Base-by-base conservation (phyloP, 2,797 vertebrate genomes). In the Carapus acus region DNA sequence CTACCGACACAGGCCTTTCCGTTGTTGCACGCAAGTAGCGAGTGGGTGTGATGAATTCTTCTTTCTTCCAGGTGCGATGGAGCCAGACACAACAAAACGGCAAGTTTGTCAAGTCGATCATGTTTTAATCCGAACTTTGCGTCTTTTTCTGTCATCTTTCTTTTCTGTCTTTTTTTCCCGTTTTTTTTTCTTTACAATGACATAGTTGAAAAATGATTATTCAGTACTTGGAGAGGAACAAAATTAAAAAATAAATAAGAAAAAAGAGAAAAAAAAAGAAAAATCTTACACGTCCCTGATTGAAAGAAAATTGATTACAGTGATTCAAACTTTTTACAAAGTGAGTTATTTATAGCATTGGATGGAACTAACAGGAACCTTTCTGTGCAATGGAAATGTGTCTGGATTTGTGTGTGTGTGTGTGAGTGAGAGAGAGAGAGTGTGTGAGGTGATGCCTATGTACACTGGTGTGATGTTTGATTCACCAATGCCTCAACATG, bases 181-280 rank as follows among this genome's bases (percentile, higher is more conserved):
- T 54, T 21, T 44, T 65, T 61, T 59, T 54, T 69, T 82, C 80
- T 82, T 86, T 88, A 87, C 85, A 88, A 81, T 83, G 85, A 86
- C 85, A 87, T 86, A 85, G 85, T 88, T 87, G 80, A 84, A 89
- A 89, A 89, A 85, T 83, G 82, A 80, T 87, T 87, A 85, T 85
- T 84, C 84, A 86, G 87, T 83, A 84, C 77, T 82, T 78, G 34
- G 14, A n/a, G 34, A 33, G n/a, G n/a, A n/a, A n/a, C n/a, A n/a
- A n/a, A n/a, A n/a, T n/a, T n/a, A n/a, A n/a, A n/a, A n/a, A 11
- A 74, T 70, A 73, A 76, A 81, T 83, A 85, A 86, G 71, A 73
- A 86, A 83, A 36, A 83, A n/a, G n/a, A n/a, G n/a, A 11, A 74
- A 71, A 73, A 76, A 81, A 84, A 85, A 86, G 71, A 73, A 86